Percentiles rank a stretch among this genome's conserved stretches.
Evolutionary conservation across 2,888 invertebrate genomes (phyloP).

Genomic region (Drosophila infuscata): DNA sequence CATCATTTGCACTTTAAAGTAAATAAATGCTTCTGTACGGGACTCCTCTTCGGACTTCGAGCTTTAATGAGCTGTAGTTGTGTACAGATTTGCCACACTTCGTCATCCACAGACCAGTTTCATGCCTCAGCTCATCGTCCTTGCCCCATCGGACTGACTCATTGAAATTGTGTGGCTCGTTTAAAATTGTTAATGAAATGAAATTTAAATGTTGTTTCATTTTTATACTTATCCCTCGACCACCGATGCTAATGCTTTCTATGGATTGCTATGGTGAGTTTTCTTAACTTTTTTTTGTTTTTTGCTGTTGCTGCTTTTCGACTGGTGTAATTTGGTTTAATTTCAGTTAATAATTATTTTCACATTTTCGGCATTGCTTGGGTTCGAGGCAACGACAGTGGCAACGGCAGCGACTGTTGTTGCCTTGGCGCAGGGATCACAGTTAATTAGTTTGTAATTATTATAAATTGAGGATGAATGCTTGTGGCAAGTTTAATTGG

Average conservation of each 20-base stretch:
- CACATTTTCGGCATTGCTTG: slow-evolving; percentile 73
- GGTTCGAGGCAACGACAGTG: slow-evolving; percentile 59
- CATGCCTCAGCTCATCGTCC: slow-evolving; percentile 21
- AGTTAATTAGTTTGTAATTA: slow-evolving; percentile 83
- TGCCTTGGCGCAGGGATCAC: slow-evolving; percentile 72
- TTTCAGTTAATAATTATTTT: slow-evolving; percentile 81
- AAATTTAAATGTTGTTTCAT: slow-evolving; percentile 69
- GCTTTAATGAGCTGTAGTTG: slow-evolving; percentile 75
- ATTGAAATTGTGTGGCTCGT: slow-evolving; percentile 24
- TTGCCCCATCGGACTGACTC: background rate
- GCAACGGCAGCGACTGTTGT: slow-evolving; percentile 40
- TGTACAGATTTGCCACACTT: slow-evolving; percentile 55
- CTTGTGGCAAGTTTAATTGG: slow-evolving; percentile 81
- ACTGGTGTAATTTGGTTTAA: slow-evolving; percentile 72
- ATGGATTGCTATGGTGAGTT: slow-evolving; percentile 52
- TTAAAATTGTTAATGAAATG: slow-evolving; percentile 64
- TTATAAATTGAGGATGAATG: slow-evolving; percentile 82
- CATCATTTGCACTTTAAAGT: slow-evolving; percentile 56
- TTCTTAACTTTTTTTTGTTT: slow-evolving; percentile 5
- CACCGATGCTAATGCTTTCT: slow-evolving; percentile 35
- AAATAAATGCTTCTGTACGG: slow-evolving; percentile 38
- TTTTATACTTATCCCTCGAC: slow-evolving; percentile 18
- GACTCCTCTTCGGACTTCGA: slow-evolving; percentile 9
- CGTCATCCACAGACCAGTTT: slow-evolving; percentile 36
- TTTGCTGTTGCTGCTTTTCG: slow-evolving; percentile 13